Evolutionary conservation across 2,113 vertebrate genomes (phyloP).

Genomic region (Glareola pratincola): DNA sequence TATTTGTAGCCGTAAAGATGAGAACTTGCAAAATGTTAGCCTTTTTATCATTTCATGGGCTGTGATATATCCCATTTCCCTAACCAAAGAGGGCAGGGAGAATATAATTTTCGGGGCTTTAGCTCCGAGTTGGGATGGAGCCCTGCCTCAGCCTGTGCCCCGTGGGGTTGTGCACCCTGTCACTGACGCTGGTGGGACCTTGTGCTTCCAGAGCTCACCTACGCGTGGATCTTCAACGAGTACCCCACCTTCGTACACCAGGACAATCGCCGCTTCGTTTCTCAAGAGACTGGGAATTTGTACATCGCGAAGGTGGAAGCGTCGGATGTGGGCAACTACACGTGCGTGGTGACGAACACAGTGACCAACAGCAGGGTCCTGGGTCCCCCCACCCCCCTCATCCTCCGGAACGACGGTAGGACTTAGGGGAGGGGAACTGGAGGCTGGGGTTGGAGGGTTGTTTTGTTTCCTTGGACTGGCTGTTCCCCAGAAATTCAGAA

Average conservation of each 20-base stretch:
- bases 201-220: constrained; percentile 84
- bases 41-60: fast-evolving
- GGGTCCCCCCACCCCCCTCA: constrained; percentile 90
- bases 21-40: background rate
- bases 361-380: constrained; percentile 88
- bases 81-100: background rate
- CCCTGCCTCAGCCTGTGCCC: background rate
- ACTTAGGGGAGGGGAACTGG: background rate
- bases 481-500: background rate
- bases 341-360: constrained; percentile 92
- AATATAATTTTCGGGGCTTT: background rate
- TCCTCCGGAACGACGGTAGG: constrained; percentile 92
- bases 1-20: background rate
- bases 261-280: constrained; percentile 92
- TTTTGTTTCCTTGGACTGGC: fast-evolving
- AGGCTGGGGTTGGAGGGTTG: background rate
- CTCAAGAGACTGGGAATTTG: constrained; percentile 93
- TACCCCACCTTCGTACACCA: constrained; percentile 91
- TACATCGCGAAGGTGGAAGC: constrained; percentile 96
- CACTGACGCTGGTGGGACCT: background rate
- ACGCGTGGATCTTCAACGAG: constrained; percentile 98
- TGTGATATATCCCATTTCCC: fast-evolving
- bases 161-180: fast-evolving
- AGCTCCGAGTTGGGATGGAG: background rate
- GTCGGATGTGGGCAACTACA: constrained; percentile 95